Percentiles rank a stretch among this genome's conserved stretches.
These are phyloP conservation scores for Ormyrus pomaceus DNA, from an alignment of 2,888 invertebrate species.

Conservation along the genomic window DNA sequence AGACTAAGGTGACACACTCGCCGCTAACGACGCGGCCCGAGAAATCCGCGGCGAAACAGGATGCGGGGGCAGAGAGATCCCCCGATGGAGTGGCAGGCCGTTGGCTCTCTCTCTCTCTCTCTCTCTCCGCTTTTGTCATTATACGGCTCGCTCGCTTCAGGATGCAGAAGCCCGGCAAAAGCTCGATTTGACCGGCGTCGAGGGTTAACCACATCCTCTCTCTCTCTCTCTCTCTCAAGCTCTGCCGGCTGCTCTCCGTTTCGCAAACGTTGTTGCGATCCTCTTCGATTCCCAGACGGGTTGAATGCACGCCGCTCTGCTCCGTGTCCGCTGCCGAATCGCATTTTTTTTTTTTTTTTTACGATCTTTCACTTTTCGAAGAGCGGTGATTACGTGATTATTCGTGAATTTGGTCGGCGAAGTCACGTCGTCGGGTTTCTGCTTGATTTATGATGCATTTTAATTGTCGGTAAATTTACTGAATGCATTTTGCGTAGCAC, in stretches of 20 bases:
- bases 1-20: not conserved
- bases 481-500: too few species aligned
- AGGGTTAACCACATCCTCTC: slow-evolving; percentile 74
- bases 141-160: slow-evolving; percentile 59
- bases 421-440: too few species aligned
- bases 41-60: slow-evolving; percentile 60
- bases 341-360: too few species aligned
- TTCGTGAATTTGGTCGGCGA: too few species aligned
- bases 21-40: slow-evolving; percentile 4
- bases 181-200: slow-evolving; percentile 69
- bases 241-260: slow-evolving; percentile 52
- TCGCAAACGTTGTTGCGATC: slow-evolving; percentile 24
- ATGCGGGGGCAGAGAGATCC: slow-evolving; percentile 57
- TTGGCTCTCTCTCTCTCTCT: not conserved
- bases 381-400: too few species aligned
- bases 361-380: too few species aligned
- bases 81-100: too few species aligned
- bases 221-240: slow-evolving; percentile 52
- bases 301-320: not conserved
- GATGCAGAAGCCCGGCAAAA: slow-evolving; percentile 74
- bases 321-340: too few species aligned
- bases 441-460: too few species aligned
- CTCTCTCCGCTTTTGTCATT: slow-evolving; percentile 33
- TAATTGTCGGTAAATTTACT: too few species aligned
- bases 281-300: slow-evolving; percentile 67